A percentile compares a stretch with the other conserved stretches of the same genome.
phyloP scores from a whole-genome alignment of 1,140 invertebrate species.

The Carposina sasakii region DNA sequence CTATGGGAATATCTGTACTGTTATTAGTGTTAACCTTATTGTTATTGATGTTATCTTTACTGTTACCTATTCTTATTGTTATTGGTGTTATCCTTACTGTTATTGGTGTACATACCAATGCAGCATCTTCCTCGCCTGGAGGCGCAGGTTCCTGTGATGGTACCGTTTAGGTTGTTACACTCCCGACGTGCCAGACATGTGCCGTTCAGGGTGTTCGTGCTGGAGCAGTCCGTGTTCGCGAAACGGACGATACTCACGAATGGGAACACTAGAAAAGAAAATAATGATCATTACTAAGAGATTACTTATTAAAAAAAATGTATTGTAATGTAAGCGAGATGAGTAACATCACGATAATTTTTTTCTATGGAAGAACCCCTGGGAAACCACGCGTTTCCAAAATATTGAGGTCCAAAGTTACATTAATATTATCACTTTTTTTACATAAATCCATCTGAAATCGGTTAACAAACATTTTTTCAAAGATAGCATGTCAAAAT shows the following conservation, averaged over 20 bases:
- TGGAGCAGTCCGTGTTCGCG: slow-evolving; percentile 77
- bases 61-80: not conserved
- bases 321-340: no score
- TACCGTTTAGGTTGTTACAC: slow-evolving; percentile 80
- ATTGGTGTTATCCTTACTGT: not conserved
- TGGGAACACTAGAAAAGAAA: slow-evolving; percentile 75
- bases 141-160: slow-evolving; percentile 80
- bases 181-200: slow-evolving; percentile 84
- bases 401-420: no score
- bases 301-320: slow-evolving; percentile 6
- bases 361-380: no score
- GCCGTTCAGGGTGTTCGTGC: slow-evolving; percentile 77
- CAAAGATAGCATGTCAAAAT: no score
- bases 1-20: no score
- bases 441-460: no score
- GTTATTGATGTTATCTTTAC: no score
- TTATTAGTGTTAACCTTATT: no score
- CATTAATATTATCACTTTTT: no score
- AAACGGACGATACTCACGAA: slow-evolving; percentile 83
- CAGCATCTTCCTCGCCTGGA: slow-evolving; percentile 81
- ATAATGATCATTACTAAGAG: not conserved
- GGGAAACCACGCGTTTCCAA: no score
- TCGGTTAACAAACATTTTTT: no score
- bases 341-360: no score
- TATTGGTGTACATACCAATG: slow-evolving; percentile 77